A percentile compares a stretch with the other conserved stretches of the same genome.
Conservation (phyloP, 2,113 vertebrate species). For the Tamias sibiricus region DNA sequence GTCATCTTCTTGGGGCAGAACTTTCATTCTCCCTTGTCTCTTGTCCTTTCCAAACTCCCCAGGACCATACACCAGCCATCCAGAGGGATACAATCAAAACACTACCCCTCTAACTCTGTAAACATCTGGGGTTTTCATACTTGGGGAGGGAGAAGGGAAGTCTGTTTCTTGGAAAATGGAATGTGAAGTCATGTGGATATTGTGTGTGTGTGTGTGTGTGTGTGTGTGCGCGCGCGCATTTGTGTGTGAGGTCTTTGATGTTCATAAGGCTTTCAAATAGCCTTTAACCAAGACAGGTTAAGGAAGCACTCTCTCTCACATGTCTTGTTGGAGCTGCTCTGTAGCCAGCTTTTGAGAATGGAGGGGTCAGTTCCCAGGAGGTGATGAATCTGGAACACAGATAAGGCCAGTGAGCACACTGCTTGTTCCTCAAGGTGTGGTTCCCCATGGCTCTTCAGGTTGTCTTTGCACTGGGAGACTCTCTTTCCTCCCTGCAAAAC, state of each 20-base stretch:
- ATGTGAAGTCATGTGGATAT: neutral
- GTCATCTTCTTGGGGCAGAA: neutral
- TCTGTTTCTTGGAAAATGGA: neutral
- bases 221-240: neutral
- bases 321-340: neutral
- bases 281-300: neutral
- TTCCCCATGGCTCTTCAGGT: neutral
- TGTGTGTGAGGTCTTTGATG: neutral
- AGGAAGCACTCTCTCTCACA: neutral
- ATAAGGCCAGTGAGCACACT: too few relatives aligned
- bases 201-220: neutral
- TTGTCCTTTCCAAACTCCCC: neutral
- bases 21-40: neutral
- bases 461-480: neutral
- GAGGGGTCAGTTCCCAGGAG: neutral
- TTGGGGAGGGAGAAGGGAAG: neutral
- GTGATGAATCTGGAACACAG: neutral
- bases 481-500: neutral
- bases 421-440: neutral
- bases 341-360: neutral
- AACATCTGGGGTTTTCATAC: neutral
- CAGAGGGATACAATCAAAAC: neutral
- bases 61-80: neutral
- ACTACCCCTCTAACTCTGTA: neutral
- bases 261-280: neutral